These are phyloP conservation scores for Drosophila guanche DNA, from an alignment of 1,140 invertebrate genomes.

Conservation along the genomic window DNA sequence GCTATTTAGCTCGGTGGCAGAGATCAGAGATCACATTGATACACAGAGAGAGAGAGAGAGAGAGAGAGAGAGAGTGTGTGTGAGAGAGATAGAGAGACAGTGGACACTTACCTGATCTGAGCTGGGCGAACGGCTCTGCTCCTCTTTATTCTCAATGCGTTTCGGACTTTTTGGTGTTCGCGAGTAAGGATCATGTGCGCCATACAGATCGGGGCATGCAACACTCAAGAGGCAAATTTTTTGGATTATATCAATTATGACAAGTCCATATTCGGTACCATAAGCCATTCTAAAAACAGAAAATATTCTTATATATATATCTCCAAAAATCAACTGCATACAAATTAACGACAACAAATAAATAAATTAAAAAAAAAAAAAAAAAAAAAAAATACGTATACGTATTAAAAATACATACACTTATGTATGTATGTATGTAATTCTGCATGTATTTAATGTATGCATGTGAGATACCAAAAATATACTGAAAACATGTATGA, in stretches of 20 bases:
- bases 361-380: constrained; percentile 11
- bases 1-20: constrained; percentile 26
- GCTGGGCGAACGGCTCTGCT: constrained; percentile 92
- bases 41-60: constrained; percentile 28
- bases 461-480: not conserved
- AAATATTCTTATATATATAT: constrained; percentile 66
- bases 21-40: constrained; percentile 26
- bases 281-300: constrained; percentile 92
- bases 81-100: constrained; percentile 28
- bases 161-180: constrained; percentile 93
- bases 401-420: too few relatives aligned
- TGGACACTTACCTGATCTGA: constrained; percentile 92
- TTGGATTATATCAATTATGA: constrained; percentile 97
- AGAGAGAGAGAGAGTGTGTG: constrained; percentile 21
- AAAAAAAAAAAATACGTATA: constrained; percentile 1
- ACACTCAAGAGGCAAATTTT: constrained; percentile 94
- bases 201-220: constrained; percentile 94
- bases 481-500: constrained; percentile 3
- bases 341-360: constrained; percentile 42
- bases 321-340: constrained; percentile 66
- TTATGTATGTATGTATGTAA: too few relatives aligned
- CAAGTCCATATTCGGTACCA: constrained; percentile 97
- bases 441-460: too few relatives aligned
- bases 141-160: constrained; percentile 86
- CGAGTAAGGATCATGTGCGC: constrained; percentile 93